Conservation (phyloP, 2,888 invertebrate genomes). For the Elgonia sp. region DNA sequence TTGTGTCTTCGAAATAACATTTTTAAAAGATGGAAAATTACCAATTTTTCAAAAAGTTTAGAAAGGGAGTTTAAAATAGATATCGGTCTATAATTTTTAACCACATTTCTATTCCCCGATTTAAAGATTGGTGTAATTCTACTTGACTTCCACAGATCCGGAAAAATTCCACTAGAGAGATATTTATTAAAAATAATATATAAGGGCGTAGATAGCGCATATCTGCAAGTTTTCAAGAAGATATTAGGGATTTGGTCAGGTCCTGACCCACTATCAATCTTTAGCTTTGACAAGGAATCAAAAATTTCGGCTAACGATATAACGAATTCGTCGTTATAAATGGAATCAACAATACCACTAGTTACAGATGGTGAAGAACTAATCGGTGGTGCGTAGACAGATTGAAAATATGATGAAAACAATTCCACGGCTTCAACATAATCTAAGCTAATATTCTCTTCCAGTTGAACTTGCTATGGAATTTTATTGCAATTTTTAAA, state of each 20-base stretch:
- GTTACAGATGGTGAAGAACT: no score
- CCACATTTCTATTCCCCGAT: not conserved
- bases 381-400: no score
- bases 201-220: not conserved
- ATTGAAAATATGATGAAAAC: no score
- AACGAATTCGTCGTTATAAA: no score
- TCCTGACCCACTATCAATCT: not conserved
- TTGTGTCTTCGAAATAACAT: not conserved
- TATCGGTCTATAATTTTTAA: conserved; percentile 8
- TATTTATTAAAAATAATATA: not conserved
- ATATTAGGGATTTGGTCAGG: not conserved
- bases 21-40: not conserved
- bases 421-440: no score
- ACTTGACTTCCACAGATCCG: not conserved
- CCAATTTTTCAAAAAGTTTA: not conserved
- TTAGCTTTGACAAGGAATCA: not conserved
- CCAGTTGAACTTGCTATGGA: no score
- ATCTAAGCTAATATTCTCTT: no score
- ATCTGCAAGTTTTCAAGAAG: not conserved
- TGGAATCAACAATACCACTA: no score
- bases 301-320: not conserved
- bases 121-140: not conserved
- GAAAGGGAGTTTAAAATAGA: not conserved
- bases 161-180: not conserved
- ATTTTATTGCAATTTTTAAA: no score